Evolutionary conservation across 1,140 invertebrate genomes (phyloP), one percentile per base, ranked within the genome.

Genomic region (Drosophila triauraria): DNA sequence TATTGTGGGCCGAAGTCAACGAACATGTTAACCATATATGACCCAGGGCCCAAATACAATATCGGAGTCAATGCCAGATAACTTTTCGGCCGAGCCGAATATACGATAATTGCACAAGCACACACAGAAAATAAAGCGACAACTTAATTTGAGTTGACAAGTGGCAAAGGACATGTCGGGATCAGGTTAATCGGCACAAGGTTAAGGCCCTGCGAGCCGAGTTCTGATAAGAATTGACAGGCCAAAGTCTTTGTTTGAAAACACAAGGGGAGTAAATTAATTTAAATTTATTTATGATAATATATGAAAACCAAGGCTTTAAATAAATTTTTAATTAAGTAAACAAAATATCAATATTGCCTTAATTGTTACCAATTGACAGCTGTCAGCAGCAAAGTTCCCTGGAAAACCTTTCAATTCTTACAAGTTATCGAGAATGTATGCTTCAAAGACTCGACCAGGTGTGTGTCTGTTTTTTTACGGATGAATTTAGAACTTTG

Each of bases 131-230:
- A 50, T 71, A 40, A 67, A 65, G 72, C 17, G 71, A 56, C 85
- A 88, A 72, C 78, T 81, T 81, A 84, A 90, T 78, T 88, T 80
- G 69, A 63, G 68, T 61, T 75, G 67, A 74, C 74, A 70, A 78
- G 46, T 78, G 57, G 58, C 68, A 54, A 62, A 71, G 72, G 60
- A 57, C 69, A 50, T 54, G 74, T 60, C 43, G 35, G 75, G 61
- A 60, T 68, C 75, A 56, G 62, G 61, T 58, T 67, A 54, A 48
- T 42, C 62, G 44, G 38, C 51, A 43, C 48, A 47, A 65, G 58
- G 67, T 77, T 61, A 71, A 48, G 50, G 67, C 40, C 61, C 56
- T 60, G 60, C 32, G 12, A 62, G 60, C 12, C 6, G 6, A 56
- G 17, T 47, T n/a, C 1, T 42, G 32, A 47, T 1, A 53, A 51